phyloP scores from a whole-genome alignment of 2,113 vertebrate genomes.

The Setophaga kirtlandii region DNA sequence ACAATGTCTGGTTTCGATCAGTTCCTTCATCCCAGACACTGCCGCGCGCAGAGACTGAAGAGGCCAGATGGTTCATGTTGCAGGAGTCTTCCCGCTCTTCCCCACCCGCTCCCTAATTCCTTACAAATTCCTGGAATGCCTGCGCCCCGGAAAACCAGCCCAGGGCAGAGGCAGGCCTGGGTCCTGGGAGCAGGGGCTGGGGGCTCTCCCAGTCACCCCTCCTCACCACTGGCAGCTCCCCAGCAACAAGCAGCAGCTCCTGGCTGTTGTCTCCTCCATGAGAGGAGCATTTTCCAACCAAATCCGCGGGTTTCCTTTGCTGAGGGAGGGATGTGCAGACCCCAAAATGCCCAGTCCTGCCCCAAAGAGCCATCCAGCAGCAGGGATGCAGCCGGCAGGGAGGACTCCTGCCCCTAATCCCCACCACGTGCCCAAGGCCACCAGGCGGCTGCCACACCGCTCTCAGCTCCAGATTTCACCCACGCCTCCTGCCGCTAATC shows the following conservation, averaged over 20 bases:
- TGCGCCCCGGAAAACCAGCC: constrained; percentile 69
- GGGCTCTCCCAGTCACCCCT: neutral
- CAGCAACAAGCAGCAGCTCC: neutral
- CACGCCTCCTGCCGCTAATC: neutral
- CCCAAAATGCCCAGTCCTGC: neutral
- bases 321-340: neutral
- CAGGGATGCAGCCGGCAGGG: neutral
- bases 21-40: constrained; percentile 66
- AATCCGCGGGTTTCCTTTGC: neutral
- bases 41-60: neutral
- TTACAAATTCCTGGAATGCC: constrained; percentile 79
- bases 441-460: accelerated
- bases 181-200: neutral
- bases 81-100: constrained; percentile 63
- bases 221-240: neutral
- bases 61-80: constrained; percentile 80
- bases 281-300: accelerated
- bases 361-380: neutral
- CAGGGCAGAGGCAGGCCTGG: constrained; percentile 7
- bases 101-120: constrained; percentile 59
- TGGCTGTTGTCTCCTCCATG: accelerated
- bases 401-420: neutral
- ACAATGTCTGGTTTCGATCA: constrained; percentile 78
- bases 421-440: neutral
- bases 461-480: neutral